Evolutionary conservation across 1,140 invertebrate species (phyloP), one percentile per base, ranked within the genome.

Genomic region (Lutraria rhynchaena): DNA sequence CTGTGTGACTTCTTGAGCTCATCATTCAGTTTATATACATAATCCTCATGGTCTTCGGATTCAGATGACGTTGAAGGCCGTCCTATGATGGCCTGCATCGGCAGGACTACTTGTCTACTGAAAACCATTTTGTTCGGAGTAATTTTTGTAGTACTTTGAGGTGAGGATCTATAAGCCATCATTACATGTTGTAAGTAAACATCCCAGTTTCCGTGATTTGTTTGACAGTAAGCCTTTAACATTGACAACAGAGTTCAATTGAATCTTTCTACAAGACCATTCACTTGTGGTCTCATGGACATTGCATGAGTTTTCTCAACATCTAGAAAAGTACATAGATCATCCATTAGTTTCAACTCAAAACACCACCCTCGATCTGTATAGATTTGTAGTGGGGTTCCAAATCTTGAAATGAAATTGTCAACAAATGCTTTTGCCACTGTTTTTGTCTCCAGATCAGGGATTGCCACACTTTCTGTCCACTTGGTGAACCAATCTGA

Each of bases 71-170:
- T 41, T 37, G 2, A 17, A 15, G 65, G 65, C 9, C 44, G 65
- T 11, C 67, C 67, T 29, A 70, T 33, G 3, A 70, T 27, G 4
- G 44, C 70, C 19, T 74, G 51, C 55, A 74, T 58, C 19, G 70
- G 70, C 22, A 74, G 24, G 29, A 33, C 27, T 3, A 74, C 37
- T 29, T 74, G 35, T 27, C 70, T 17, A 35, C 53, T 53, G 13
- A 74, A 37, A 31, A 58, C 53, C 70, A 74, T 74, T 22, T 74
- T 74, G 58, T 74, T 74, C 19, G 70, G 70, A 2, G 31, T 58
- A 4, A 33, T 3, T 27, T 53, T 70, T 17, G 65, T 70, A 19
- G 24, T 51, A 17, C 44, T 53, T 19, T 70, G 44, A 3, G 29
- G 13, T n/a, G 65, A 70, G 5, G 44, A 31, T n/a, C 65, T 24